Evolutionary conservation across 2,113 vertebrate species (phyloP), one percentile per base, ranked within the genome.

Genomic region (Sphaerodactylus townsendi): DNA sequence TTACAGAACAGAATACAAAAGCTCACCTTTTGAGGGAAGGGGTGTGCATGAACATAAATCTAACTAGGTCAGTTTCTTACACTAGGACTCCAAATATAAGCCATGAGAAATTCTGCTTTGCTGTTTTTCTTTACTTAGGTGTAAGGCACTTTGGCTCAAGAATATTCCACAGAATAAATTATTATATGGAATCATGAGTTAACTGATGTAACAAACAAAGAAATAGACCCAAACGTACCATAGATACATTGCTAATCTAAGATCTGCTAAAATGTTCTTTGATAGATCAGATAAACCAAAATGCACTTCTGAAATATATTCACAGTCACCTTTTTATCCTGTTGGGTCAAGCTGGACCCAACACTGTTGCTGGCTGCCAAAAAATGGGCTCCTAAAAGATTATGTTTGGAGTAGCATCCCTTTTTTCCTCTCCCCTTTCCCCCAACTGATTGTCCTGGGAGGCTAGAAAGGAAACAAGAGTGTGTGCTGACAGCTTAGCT

Each of bases 381-480:
- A 46, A 90, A 93, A 83, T 91, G 77, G 50, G 80, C 88, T 77
- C 50, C 75, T 62, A 46, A 87, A 90, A 69, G 91, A 95, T 79
- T 62, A 88, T 92, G 90, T 92, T 94, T 83, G 93, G 85, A 94
- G 93, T 90, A 93, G 94, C 91, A 92, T 94, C 91, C 2, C 93
- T 93, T 93, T 93, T 94, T 94, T 94, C 92, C 39, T 53, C 68
- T 79, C 53, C 35, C 35, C 5, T 62, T 87, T 92, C 83, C 92
- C 88, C 73, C 95, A 96, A 96, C 39, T 46, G 66, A 85, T 97
- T 95, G 95, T 97, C 96, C 96, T 96, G 95, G 96, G 96, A 96
- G 96, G 94, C 94, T 95, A 96, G 95, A 96, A 96, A 96, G 94
- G 96, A 96, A 97, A 96, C 96, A 96, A 93, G 94, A 93, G 95